A percentile compares a stretch with the other conserved stretches of the same genome.
Evolutionary conservation across 1,140 invertebrate species (phyloP).

Genomic region (Brachionus rubens): DNA sequence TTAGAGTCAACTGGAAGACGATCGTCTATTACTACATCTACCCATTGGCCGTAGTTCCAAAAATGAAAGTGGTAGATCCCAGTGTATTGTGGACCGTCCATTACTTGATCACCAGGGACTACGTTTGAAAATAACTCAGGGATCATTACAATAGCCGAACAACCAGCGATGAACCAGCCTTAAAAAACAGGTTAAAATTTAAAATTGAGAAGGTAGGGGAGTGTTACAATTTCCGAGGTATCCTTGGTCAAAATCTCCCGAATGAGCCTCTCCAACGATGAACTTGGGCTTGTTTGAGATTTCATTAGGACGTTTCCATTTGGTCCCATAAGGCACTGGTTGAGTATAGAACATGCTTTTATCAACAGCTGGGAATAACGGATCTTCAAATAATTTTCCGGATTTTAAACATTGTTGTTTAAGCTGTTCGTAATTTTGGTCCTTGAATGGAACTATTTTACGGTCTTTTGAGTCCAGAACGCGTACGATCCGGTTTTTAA

Average conservation of each 20-base stretch:
- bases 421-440: constrained; percentile 24
- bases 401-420: constrained; percentile 21
- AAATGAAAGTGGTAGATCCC: constrained; percentile 68
- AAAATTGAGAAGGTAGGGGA: not conserved
- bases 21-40: constrained; percentile 74
- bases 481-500: not conserved
- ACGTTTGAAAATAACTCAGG: constrained; percentile 68
- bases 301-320: constrained; percentile 47
- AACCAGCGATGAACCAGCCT: constrained; percentile 67
- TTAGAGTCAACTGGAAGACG: constrained; percentile 66
- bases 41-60: constrained; percentile 74
- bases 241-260: constrained; percentile 68
- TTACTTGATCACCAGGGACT: constrained; percentile 69
- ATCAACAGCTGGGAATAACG: constrained; percentile 67
- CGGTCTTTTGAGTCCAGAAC: not conserved
- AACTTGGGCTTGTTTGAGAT: constrained; percentile 54
- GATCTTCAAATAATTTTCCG: constrained; percentile 67
- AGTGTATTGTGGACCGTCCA: constrained; percentile 61
- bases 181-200: not conserved
- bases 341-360: constrained; percentile 61
- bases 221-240: constrained; percentile 64
- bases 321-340: not conserved
- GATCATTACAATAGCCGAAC: constrained; percentile 68
- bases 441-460: constrained; percentile 19
- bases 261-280: constrained; percentile 51